These are phyloP conservation scores for Phortica okadai DNA, from an alignment of 2,888 invertebrate genomes.

Conservation along the genomic window DNA sequence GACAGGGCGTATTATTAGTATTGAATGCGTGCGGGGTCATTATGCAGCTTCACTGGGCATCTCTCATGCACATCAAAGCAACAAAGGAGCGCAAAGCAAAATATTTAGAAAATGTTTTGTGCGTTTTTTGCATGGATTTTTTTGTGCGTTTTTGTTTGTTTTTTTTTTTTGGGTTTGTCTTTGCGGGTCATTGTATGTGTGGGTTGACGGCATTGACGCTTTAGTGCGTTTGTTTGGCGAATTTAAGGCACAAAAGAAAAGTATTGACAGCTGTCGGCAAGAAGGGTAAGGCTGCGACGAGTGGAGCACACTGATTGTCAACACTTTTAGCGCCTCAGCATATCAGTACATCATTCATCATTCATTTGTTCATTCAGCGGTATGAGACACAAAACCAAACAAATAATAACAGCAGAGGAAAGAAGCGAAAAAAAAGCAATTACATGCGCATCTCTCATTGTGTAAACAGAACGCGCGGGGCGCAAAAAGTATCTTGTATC, in stretches of 20 bases:
- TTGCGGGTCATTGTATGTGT: constrained; percentile 4
- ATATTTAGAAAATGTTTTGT: not conserved
- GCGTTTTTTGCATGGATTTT: not conserved
- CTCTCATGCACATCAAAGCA: not conserved
- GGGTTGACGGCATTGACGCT: not conserved
- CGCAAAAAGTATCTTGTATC: not conserved
- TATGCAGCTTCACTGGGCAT: constrained; percentile 15
- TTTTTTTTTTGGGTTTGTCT: not conserved
- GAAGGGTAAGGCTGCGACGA: too few species aligned
- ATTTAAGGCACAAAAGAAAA: not conserved
- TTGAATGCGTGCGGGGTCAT: constrained; percentile 27
- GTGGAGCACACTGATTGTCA: constrained; percentile 8
- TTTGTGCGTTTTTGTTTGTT: not conserved
- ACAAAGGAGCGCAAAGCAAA: not conserved
- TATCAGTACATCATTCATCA: too few species aligned
- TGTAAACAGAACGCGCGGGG: constrained; percentile 20
- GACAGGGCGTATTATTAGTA: not conserved
- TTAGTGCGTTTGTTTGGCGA: not conserved
- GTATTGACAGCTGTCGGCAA: constrained; percentile 1
- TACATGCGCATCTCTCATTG: constrained; percentile 2
- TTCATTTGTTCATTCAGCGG: not conserved
- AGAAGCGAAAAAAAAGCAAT: constrained; percentile 11
- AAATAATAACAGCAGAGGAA: not conserved
- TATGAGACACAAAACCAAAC: not conserved
- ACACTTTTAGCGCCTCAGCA: constrained; percentile 14